A percentile compares a stretch with the other conserved stretches of the same genome.
phyloP scores from a whole-genome alignment of 2,797 vertebrate genomes.

The Anisognathus igniventris region DNA sequence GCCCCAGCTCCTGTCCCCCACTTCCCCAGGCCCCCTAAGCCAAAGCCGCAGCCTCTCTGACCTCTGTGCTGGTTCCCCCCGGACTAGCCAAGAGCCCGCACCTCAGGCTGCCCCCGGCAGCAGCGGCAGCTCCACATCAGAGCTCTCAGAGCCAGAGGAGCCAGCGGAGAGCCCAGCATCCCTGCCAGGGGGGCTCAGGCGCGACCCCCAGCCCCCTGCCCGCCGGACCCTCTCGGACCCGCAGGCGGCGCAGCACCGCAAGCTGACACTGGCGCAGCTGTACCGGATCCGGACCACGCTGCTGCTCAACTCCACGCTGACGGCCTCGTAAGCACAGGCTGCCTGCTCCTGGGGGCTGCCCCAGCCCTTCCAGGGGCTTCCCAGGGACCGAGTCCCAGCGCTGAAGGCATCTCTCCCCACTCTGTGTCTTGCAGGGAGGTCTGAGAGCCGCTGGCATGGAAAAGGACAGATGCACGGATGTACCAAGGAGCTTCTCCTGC shows the following conservation, averaged over 20 bases:
- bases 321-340: slow-evolving; percentile 88
- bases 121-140: slow-evolving; percentile 52
- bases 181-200: background rate
- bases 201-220: background rate
- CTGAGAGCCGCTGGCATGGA: background rate
- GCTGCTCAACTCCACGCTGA: slow-evolving; percentile 95
- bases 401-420: background rate
- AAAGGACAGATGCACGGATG: background rate
- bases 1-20: slow-evolving; percentile 71
- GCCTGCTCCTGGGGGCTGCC: accelerated
- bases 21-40: background rate
- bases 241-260: slow-evolving; percentile 74
- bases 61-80: slow-evolving; percentile 58
- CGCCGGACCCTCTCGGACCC: slow-evolving; percentile 73
- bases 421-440: slow-evolving; percentile 52
- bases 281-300: slow-evolving; percentile 90
- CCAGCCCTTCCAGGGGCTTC: accelerated
- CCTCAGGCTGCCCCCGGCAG: background rate
- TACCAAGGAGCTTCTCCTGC: background rate
- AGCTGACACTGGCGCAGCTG: slow-evolving; percentile 83
- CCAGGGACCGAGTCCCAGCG: accelerated
- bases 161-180: background rate
- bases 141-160: slow-evolving; percentile 58
- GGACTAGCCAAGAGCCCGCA: background rate
- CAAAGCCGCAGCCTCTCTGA: slow-evolving; percentile 86